These are phyloP conservation scores for Chaetops frenatus DNA, from an alignment of 2,113 vertebrate species.

Conservation along the genomic window DNA sequence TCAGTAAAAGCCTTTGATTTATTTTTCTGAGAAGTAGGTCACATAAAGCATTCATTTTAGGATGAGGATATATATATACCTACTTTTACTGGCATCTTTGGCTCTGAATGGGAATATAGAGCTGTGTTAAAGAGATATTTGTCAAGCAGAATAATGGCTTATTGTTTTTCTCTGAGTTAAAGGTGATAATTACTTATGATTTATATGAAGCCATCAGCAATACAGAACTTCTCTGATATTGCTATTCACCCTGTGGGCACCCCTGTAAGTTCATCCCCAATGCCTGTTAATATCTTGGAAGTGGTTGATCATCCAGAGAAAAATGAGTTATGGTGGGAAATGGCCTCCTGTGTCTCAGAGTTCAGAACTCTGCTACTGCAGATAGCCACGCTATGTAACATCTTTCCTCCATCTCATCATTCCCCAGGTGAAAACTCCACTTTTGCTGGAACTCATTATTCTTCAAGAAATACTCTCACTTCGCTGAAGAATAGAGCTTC, in stretches of 20 bases:
- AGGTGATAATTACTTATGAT: constrained; percentile 11
- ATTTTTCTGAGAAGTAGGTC: constrained; percentile 33
- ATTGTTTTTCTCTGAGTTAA: constrained; percentile 14
- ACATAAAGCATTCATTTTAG: constrained; percentile 39
- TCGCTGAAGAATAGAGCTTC: not conserved
- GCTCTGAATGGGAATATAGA: not conserved
- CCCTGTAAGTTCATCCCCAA: not conserved
- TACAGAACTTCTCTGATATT: not conserved
- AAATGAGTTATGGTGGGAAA: not conserved
- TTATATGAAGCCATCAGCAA: not conserved
- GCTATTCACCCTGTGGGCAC: not conserved
- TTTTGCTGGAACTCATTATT: not conserved
- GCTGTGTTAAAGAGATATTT: not conserved
- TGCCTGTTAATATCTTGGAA: not conserved
- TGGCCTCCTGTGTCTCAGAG: not conserved
- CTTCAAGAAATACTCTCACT: not conserved
- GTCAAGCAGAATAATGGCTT: not conserved
- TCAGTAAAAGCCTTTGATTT: constrained; percentile 39
- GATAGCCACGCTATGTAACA: not conserved
- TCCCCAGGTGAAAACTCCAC: not conserved
- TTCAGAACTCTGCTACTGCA: not conserved
- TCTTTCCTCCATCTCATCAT: not conserved
- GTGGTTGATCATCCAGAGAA: not conserved
- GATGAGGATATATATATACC: not conserved
- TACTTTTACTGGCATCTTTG: not conserved